Evolutionary conservation across 2,113 vertebrate genomes (phyloP), one percentile per base, ranked within the genome.

Genomic region (Oryzias celebensis): DNA sequence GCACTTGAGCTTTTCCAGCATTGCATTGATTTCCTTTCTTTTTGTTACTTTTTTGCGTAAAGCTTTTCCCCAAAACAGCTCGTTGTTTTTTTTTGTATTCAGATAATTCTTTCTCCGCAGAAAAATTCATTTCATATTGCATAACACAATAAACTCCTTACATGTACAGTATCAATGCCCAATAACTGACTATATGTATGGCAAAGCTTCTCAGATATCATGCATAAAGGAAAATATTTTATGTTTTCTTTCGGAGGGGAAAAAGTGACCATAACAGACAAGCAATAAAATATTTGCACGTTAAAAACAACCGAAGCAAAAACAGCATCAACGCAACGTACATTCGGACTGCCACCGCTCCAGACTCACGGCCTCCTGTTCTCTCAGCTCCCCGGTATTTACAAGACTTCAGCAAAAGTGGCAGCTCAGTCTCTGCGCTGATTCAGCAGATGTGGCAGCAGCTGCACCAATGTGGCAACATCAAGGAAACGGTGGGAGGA

Each of bases 141-240:
- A 87, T 90, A 91, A 94, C 90, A 92, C 89, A 89, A 89, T 85
- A 85, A 90, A 92, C 91, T 90, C 89, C 89, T 91, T 90, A 93
- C 85, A 92, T 90, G 91, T 92, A 93, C 90, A 92, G 90, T 90
- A 92, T 93, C 94, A 97, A 96, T 97, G 95, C 95, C 95, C 94
- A 83, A 92, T 92, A 94, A 77, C 89, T 89, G 92, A 94, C 90
- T 92, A 93, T 91, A 93, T 86, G 88, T 91, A 90, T 90, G 93
- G 93, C 92, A 93, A 93, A 93, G 87, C 77, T 68, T 87, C 56
- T 84, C 87, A 92, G 86, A 89, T 88, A 90, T 94, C 95, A 97
- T 97, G 96, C 94, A 95, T 91, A 95, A 91, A 90, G 84, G 8
- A 88, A 90, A 91, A 88, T 83, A 85, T 81, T n/a, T n/a, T n/a